phyloP scores from a whole-genome alignment of 2,113 vertebrate species.

The Cebus imitator region DNA sequence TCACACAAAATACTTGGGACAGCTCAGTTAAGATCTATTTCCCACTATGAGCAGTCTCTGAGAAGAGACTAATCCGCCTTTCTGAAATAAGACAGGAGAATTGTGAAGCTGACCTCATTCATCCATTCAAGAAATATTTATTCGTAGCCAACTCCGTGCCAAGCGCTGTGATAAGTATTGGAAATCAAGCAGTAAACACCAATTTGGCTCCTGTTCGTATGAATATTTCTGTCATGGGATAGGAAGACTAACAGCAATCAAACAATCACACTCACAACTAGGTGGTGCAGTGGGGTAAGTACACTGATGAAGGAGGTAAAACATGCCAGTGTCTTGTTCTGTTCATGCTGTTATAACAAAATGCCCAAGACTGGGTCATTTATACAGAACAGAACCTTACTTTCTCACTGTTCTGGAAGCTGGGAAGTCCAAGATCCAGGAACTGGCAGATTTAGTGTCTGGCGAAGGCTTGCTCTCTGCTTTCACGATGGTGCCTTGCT shows the following conservation, averaged over 20 bases:
- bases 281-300: no score
- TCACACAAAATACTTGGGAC: not conserved
- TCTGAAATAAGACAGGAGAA: not conserved
- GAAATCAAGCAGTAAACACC: not conserved
- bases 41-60: not conserved
- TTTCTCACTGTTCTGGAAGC: not conserved
- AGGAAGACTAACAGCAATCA: not conserved
- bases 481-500: not conserved
- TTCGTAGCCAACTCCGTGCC: not conserved
- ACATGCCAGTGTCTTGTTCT: not conserved
- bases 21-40: not conserved
- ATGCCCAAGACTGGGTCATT: not conserved
- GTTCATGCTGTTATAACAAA: not conserved
- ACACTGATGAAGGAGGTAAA: not conserved
- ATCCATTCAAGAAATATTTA: not conserved
- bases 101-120: not conserved
- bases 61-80: not conserved
- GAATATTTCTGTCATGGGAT: not conserved
- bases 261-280: not conserved
- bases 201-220: no score
- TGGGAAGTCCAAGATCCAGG: not conserved
- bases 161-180: no score
- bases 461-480: not conserved
- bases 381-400: not conserved
- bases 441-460: not conserved